Conservation (phyloP, 2,888 invertebrate species). For the Coleophora deauratella region DNA sequence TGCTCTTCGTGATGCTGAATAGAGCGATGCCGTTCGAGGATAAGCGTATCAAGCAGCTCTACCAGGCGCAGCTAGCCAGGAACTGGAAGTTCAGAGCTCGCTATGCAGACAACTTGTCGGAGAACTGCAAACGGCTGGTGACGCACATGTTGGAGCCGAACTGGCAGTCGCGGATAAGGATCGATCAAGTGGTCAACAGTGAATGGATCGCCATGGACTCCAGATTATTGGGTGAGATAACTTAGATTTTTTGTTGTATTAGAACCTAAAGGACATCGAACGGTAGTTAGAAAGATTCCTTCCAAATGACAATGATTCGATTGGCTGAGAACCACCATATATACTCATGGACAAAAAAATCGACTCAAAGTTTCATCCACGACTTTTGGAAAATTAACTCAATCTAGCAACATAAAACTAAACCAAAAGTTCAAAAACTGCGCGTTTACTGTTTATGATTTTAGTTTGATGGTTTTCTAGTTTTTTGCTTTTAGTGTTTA, state of each 20-base stretch:
- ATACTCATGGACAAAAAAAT: no score
- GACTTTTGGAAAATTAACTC: no score
- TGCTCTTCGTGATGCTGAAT: conserved; percentile 87
- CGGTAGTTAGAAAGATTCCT: no score
- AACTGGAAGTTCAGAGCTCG: conserved; percentile 82
- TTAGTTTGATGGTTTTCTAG: no score
- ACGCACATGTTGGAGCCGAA: conserved; percentile 80
- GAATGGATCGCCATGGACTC: conserved; percentile 82
- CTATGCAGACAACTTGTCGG: conserved; percentile 70
- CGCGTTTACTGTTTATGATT: no score
- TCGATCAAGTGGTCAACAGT: conserved; percentile 72
- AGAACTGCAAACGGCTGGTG: conserved; percentile 77
- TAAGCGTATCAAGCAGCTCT: conserved; percentile 79
- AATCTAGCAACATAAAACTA: no score
- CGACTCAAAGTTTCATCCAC: no score
- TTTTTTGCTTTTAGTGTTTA: no score
- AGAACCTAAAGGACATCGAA: no score
- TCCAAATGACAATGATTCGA: no score
- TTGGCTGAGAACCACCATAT: no score
- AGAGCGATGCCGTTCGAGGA: conserved; percentile 90
- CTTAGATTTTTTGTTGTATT: background rate
- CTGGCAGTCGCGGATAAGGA: conserved; percentile 68
- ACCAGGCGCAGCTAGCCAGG: conserved; percentile 73
- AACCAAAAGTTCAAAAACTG: no score
- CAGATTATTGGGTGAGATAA: conserved; percentile 46